These are phyloP conservation scores for Athene cunicularia DNA, from an alignment of 2,113 vertebrate species.

Conservation along the genomic window DNA sequence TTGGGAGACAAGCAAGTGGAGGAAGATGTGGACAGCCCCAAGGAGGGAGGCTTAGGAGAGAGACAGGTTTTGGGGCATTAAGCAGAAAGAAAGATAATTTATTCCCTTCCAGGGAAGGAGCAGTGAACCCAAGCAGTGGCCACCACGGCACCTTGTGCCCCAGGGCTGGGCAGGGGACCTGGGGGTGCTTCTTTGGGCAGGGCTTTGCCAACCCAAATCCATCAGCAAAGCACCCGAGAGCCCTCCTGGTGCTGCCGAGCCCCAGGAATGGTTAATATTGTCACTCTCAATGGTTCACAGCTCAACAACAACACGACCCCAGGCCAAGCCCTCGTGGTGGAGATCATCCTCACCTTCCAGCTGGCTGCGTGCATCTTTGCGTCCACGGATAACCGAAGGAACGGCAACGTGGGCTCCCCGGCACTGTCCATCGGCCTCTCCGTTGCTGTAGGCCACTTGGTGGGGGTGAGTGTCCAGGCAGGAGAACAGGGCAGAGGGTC, in stretches of 20 bases:
- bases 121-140: neutral
- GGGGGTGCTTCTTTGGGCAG: accelerated
- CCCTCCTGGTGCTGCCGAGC: accelerated
- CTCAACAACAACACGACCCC: slow-evolving; percentile 68
- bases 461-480: slow-evolving; percentile 72
- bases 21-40: neutral
- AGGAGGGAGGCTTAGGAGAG: accelerated
- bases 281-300: neutral
- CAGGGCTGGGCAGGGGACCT: neutral
- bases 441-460: slow-evolving; percentile 78
- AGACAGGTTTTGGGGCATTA: neutral
- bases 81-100: neutral
- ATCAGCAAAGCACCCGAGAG: neutral
- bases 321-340: slow-evolving; percentile 76
- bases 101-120: neutral
- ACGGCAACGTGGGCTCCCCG: slow-evolving; percentile 64
- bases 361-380: slow-evolving; percentile 79
- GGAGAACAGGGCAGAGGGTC: too few species aligned
- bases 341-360: slow-evolving; percentile 82
- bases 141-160: neutral
- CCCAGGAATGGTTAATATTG: neutral
- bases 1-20: neutral
- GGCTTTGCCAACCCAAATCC: neutral
- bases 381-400: slow-evolving; percentile 72
- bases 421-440: slow-evolving; percentile 78